phyloP scores from a whole-genome alignment of 2,797 vertebrate species.

The Gephyroberyx darwinii region DNA sequence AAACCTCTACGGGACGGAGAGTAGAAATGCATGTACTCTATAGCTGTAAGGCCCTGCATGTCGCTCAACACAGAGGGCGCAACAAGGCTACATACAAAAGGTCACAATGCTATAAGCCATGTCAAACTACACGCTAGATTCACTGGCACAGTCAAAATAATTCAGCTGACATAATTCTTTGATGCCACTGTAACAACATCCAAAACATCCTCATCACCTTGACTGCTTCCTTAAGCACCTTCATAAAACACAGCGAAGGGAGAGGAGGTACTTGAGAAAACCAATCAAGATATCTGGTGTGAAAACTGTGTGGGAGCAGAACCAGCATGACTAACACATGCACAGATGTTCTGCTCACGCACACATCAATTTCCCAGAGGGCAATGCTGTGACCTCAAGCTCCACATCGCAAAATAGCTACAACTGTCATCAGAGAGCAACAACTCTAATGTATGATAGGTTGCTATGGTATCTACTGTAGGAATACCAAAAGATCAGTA shows the following conservation, averaged over 20 bases:
- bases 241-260: background rate
- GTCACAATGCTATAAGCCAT: too few relatives aligned
- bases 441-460: constrained; percentile 2
- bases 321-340: constrained; percentile 71
- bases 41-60: background rate
- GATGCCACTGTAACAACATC: background rate
- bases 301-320: constrained; percentile 65
- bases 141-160: background rate
- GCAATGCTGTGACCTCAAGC: constrained; percentile 61
- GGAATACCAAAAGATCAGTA: background rate
- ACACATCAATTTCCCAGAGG: constrained; percentile 58
- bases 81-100: constrained; percentile 6
- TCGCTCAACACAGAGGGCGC: background rate
- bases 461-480: constrained; percentile 10
- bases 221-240: constrained; percentile 3
- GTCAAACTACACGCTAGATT: background rate
- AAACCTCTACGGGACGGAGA: constrained; percentile 3
- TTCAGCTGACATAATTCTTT: background rate
- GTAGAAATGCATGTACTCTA: constrained; percentile 21
- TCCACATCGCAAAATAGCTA: constrained; percentile 48
- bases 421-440: constrained; percentile 30
- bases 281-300: constrained; percentile 55
- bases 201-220: background rate
- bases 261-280: constrained; percentile 20
- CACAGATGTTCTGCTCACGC: constrained; percentile 68